Percentiles rank a stretch among this genome's conserved stretches.
phyloP scores from a whole-genome alignment of 2,113 vertebrate species.

The Rallus limicola region DNA sequence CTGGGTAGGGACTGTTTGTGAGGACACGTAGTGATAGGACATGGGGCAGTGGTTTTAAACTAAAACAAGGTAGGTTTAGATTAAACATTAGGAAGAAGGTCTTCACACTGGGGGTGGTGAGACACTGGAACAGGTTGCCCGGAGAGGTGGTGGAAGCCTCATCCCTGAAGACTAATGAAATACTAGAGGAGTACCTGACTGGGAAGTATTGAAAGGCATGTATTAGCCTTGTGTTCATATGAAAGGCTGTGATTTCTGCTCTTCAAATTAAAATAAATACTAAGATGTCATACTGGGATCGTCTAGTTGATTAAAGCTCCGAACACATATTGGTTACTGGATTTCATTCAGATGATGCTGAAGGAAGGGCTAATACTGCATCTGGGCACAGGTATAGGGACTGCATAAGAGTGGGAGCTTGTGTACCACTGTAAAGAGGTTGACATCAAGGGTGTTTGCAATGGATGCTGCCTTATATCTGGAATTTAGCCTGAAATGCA shows the following conservation, averaged over 20 bases:
- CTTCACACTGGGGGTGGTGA: no score
- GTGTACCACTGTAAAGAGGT: fast-evolving
- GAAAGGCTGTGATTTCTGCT: neutral
- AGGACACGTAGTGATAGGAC: no score
- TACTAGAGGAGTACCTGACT: neutral
- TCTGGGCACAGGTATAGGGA: neutral
- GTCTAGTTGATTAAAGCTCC: neutral
- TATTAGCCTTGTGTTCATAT: neutral
- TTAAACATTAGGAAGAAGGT: no score
- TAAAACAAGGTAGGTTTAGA: no score
- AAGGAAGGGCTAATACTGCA: neutral
- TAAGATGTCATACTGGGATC: neutral
- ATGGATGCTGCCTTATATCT: neutral
- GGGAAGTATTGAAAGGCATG: neutral
- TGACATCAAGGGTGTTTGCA: neutral
- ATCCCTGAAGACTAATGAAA: neutral
- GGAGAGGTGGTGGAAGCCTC: no score
- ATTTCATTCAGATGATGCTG: neutral
- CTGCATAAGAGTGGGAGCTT: neutral
- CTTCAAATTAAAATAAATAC: neutral
- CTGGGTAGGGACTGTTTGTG: no score
- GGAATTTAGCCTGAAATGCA: neutral
- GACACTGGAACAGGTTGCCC: no score
- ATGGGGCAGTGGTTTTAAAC: no score
- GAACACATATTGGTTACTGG: neutral